Base-by-base conservation (phyloP, 2,113 vertebrate genomes). In the Tachysurus vachellii region DNA sequence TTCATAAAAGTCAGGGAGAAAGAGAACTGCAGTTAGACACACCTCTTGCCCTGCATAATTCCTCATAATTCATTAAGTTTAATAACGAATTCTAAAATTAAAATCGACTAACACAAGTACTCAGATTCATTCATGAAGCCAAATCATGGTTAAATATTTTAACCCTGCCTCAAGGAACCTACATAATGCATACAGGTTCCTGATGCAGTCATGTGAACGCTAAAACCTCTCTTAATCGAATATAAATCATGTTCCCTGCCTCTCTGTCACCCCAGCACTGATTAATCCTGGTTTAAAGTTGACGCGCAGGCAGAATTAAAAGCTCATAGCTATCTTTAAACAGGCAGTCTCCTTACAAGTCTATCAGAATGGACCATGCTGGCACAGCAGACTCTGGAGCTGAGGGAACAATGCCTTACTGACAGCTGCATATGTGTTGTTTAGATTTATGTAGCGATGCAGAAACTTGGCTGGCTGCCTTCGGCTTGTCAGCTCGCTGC, bases 401-500 rank as follows among this genome's bases (percentile, higher is more conserved):
- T 87, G 82, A 59, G 86, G 84, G 92, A 91, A 90, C 92, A 92
- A 92, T 80, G 90, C 84, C 76, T 53, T 66, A 87, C 90, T 91
- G 90, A 92, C 91, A 92, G 91, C 85, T 85, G 92, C 93, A 91
- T 90, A 92, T 93, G 94, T 90, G 90, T 87, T 83, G 76, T 88
- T 88, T 83, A 90, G 92, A 93, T 94, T 94, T 93, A 93, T 90
- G 91, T 79, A 80, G 84, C 82, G 56, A 86, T 88, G 85, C 87
- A 70, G 83, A 77, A 86, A 80, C 80, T 88, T 93, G 92, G 89
- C 90, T 5, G 56, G 53, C 87, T 91, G 91, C 92, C 92, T 79
- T 85, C 76, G 75, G 75, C 86, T 90, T 92, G 92, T 95, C 93
- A 94, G 91, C 90, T 90, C 88, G 87, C 91, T 93, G 91, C 91